A percentile compares a stretch with the other conserved stretches of the same genome.
These are phyloP conservation scores for Lepus timidus DNA, from an alignment of 2,113 vertebrate species.

Conservation along the genomic window DNA sequence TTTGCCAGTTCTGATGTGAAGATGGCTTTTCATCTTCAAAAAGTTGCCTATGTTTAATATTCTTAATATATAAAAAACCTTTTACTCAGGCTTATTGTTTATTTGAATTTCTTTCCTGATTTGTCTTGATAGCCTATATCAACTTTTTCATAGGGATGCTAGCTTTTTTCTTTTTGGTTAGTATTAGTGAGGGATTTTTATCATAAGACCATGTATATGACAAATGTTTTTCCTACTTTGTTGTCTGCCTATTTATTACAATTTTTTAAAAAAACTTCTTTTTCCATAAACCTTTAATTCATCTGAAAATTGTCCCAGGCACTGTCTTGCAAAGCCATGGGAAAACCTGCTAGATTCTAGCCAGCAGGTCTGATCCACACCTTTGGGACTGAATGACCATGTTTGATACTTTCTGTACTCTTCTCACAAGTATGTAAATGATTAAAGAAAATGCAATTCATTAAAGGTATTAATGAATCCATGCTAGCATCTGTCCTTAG, in stretches of 20 bases:
- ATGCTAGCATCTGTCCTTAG: background rate
- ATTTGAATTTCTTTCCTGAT: conserved; percentile 11
- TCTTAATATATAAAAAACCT: background rate
- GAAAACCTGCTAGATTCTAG: background rate
- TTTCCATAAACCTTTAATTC: background rate
- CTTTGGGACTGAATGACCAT: background rate
- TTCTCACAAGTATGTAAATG: background rate
- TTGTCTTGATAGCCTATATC: background rate
- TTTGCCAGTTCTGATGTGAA: background rate
- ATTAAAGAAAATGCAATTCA: conserved; percentile 3
- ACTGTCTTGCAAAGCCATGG: background rate
- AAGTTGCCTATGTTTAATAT: background rate
- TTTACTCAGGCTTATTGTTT: background rate
- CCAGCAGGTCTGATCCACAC: background rate
- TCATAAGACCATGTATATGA: background rate
- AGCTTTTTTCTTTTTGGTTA: background rate
- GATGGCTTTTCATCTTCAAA: conserved; percentile 1
- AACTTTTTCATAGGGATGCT: conserved; percentile 17
- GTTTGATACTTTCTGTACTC: background rate
- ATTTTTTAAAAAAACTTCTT: background rate
- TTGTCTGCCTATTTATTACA: background rate
- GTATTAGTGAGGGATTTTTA: background rate
- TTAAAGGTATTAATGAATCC: background rate
- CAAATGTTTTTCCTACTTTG: background rate
- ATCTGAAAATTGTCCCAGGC: background rate